Evolutionary conservation across 2,888 invertebrate species (phyloP).

Genomic region (Drosophila paranaensis): DNA sequence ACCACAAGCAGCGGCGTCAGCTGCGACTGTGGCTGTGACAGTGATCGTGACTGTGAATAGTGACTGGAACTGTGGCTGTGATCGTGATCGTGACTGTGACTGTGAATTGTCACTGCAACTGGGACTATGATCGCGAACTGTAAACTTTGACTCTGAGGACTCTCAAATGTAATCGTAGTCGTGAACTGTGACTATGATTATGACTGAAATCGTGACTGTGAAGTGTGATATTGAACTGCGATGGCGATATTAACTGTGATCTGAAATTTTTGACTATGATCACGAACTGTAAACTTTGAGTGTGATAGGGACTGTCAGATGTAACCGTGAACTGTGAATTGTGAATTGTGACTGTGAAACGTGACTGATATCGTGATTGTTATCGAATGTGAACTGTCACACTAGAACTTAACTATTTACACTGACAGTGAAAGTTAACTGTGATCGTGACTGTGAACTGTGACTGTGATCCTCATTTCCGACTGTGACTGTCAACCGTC

Average conservation of each 20-base stretch:
- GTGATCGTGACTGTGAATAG: slow-evolving; percentile 1
- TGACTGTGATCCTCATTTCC: neutral
- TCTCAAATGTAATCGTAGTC: neutral
- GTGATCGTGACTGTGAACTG: neutral
- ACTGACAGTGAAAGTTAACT: no score
- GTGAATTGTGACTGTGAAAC: neutral
- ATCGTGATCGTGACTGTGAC: neutral
- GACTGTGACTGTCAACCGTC: slow-evolving; percentile 22
- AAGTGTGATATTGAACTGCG: neutral
- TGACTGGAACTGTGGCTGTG: neutral
- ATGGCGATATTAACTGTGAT: no score
- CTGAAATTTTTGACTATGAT: no score
- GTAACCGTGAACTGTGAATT: neutral
- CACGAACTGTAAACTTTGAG: neutral
- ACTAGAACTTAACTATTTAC: no score
- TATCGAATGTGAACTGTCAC: neutral
- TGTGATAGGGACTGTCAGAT: neutral
- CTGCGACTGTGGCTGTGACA: neutral
- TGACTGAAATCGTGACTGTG: neutral
- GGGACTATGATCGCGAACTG: no score
- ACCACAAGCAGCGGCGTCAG: slow-evolving; percentile 33
- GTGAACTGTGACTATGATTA: no score
- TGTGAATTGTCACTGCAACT: neutral
- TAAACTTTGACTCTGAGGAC: no score
- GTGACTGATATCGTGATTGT: no score